These are phyloP conservation scores for Brienomyrus longianalis DNA, from an alignment of 2,113 vertebrate genomes.

Conservation along the genomic window DNA sequence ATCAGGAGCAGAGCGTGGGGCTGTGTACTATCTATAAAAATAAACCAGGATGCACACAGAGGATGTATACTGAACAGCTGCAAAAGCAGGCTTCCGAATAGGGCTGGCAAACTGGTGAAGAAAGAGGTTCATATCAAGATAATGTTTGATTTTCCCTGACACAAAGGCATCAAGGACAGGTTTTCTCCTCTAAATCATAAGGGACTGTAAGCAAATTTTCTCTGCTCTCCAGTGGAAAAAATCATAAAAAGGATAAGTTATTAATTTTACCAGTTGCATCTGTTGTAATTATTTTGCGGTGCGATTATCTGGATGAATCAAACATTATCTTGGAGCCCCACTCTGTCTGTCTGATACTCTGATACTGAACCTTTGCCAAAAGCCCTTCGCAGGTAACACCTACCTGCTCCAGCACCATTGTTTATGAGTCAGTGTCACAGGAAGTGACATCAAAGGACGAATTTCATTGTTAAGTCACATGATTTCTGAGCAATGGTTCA, in stretches of 20 bases:
- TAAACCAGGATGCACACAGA: conserved; percentile 89
- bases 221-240: not conserved
- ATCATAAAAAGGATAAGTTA: not conserved
- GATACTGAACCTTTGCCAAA: conserved; percentile 59
- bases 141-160: conserved; percentile 30
- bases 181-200: not conserved
- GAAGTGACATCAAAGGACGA: conserved; percentile 59
- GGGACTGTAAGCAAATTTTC: not conserved
- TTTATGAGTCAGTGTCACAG: not conserved
- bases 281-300: conserved; percentile 40
- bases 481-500: not conserved
- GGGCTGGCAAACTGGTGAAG: conserved; percentile 52
- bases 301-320: conserved; percentile 68
- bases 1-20: conserved; percentile 68
- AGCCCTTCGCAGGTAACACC: conserved; percentile 64
- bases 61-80: conserved; percentile 97
- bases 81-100: conserved; percentile 83
- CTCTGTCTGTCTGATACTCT: conserved; percentile 57
- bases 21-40: conserved; percentile 98
- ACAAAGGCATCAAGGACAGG: conserved; percentile 24
- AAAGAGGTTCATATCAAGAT: conserved; percentile 67
- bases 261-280: not conserved
- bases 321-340: conserved; percentile 65
- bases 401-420: conserved; percentile 31
- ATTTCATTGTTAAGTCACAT: conserved; percentile 53